Conservation (phyloP, 2,797 vertebrate species). For the Acanthurus tractus region DNA sequence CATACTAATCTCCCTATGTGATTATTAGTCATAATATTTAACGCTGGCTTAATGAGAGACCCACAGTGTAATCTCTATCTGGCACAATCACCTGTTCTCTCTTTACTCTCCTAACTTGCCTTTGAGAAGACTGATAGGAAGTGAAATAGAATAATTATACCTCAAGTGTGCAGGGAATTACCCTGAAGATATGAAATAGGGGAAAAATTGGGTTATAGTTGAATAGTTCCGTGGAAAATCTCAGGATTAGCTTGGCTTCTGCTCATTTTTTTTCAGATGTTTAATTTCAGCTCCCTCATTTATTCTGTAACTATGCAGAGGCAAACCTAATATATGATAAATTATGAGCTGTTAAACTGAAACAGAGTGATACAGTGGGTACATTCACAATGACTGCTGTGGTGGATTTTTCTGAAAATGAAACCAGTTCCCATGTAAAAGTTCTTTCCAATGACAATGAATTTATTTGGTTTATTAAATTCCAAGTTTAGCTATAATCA, state of each 20-base stretch:
- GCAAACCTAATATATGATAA: constrained; percentile 54
- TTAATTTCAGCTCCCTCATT: constrained; percentile 47
- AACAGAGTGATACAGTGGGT: constrained; percentile 44
- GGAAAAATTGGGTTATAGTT: constrained; percentile 34
- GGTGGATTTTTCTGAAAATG: not conserved
- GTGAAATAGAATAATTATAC: constrained; percentile 64
- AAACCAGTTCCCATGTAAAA: not conserved
- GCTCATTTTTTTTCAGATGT: constrained; percentile 25
- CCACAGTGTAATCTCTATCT: constrained; percentile 68
- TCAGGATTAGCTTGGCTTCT: constrained; percentile 58
- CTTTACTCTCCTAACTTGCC: constrained; percentile 52
- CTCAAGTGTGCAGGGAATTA: constrained; percentile 56
- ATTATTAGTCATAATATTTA: constrained; percentile 86
- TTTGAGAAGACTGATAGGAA: constrained; percentile 54
- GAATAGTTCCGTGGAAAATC: constrained; percentile 55
- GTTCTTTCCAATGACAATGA: not conserved
- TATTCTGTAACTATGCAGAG: constrained; percentile 41
- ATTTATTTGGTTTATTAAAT: not conserved
- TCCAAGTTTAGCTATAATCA: not conserved
- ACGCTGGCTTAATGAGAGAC: constrained; percentile 76
- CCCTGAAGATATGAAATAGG: constrained; percentile 55
- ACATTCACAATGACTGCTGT: constrained; percentile 20
- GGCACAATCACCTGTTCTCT: constrained; percentile 72
- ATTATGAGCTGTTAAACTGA: constrained; percentile 62
- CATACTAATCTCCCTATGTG: constrained; percentile 78